Conservation (phyloP, 2,113 vertebrate genomes). For the Epinephelus cyanopodus region DNA sequence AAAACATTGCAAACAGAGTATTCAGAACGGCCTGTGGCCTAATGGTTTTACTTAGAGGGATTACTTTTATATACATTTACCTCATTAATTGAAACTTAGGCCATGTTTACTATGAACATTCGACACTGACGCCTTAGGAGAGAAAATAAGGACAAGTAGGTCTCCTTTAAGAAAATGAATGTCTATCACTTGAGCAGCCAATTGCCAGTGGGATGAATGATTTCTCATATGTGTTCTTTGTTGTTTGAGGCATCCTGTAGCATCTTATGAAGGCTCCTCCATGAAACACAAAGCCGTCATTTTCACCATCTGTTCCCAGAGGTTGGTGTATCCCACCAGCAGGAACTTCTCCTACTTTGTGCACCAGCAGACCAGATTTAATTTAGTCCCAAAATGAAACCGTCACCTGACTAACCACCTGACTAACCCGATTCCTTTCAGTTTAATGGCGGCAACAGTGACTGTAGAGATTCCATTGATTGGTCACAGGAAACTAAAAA, state of each 20-base stretch:
- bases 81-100: too few relatives aligned
- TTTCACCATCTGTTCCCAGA: not conserved
- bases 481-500: conserved; percentile 57
- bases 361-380: conserved; percentile 34
- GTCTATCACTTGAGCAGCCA: not conserved
- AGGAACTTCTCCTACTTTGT: conserved; percentile 13
- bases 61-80: too few relatives aligned
- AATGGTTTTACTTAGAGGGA: too few relatives aligned
- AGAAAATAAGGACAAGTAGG: too few relatives aligned
- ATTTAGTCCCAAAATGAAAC: conserved; percentile 47
- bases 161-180: not conserved
- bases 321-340: conserved; percentile 4
- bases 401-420: conserved; percentile 34
- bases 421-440: conserved; percentile 15
- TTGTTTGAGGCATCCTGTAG: not conserved
- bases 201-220: not conserved
- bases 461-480: conserved; percentile 50
- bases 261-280: not conserved
- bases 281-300: not conserved
- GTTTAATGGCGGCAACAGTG: conserved; percentile 12
- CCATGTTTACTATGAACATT: too few relatives aligned
- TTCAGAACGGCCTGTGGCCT: too few relatives aligned
- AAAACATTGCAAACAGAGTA: too few relatives aligned
- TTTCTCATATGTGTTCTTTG: not conserved
- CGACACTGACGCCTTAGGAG: too few relatives aligned